Evolutionary conservation across 1,140 invertebrate species (phyloP).

Genomic region (Bombus superbus): DNA sequence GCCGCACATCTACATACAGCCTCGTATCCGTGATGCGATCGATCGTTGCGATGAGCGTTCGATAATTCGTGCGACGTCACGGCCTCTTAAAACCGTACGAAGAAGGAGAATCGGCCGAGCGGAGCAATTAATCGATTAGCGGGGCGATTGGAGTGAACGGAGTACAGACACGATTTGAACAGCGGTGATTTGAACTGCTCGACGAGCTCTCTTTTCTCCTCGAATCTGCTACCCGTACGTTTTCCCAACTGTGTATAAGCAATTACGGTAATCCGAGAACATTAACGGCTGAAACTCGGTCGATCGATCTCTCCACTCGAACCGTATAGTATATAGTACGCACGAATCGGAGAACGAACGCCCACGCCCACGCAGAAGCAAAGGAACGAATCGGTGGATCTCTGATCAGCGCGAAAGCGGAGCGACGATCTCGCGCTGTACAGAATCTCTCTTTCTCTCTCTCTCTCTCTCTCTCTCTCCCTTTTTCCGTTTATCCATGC

Average conservation of each 20-base stretch:
- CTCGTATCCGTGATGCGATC: slow-evolving; percentile 45
- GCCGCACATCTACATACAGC: slow-evolving; percentile 55
- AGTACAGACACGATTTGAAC: neutral
- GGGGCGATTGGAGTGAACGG: neutral
- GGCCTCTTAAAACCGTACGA: neutral
- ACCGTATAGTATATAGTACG: neutral
- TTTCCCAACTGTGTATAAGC: neutral
- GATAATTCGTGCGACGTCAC: slow-evolving; percentile 24
- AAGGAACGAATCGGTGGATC: neutral
- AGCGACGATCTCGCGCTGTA: neutral
- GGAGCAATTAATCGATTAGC: neutral
- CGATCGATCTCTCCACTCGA: neutral
- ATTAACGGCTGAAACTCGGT: neutral
- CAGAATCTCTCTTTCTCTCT: neutral
- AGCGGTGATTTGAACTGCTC: neutral
- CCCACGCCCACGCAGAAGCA: slow-evolving; percentile 9
- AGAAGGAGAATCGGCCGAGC: neutral
- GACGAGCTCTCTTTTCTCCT: neutral
- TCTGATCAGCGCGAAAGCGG: neutral
- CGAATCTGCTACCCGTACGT: neutral
- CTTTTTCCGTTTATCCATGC: slow-evolving; percentile 6
- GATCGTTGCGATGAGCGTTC: slow-evolving; percentile 26
- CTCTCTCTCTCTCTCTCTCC: no score
- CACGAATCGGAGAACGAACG: slow-evolving; percentile 21
- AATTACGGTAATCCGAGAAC: neutral